A percentile compares a stretch with the other conserved stretches of the same genome.
phyloP scores from a whole-genome alignment of 2,113 vertebrate species.

The Ptyas mucosa region DNA sequence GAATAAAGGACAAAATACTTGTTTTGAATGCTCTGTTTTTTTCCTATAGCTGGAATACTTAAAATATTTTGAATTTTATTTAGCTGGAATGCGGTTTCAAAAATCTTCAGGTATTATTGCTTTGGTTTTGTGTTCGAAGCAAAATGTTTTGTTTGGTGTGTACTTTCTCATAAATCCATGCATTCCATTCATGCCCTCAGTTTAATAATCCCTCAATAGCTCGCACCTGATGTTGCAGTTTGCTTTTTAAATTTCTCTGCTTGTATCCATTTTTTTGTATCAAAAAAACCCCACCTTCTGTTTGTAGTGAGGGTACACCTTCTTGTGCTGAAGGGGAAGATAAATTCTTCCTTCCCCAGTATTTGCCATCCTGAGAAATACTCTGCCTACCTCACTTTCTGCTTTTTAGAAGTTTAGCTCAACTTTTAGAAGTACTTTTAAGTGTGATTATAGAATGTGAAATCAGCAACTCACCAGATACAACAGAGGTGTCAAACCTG shows the following conservation, averaged over 20 bases:
- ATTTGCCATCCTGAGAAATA: background rate
- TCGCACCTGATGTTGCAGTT: background rate
- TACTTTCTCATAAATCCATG: background rate
- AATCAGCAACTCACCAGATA: too few species aligned
- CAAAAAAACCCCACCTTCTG: too few species aligned
- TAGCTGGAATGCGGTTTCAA: background rate
- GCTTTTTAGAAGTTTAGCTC: background rate
- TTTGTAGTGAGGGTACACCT: background rate
- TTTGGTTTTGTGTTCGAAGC: background rate
- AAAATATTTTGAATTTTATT: background rate
- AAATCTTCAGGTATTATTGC: background rate
- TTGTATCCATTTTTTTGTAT: background rate
- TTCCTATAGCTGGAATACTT: background rate
- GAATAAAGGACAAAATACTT: background rate
- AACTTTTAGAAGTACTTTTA: background rate
- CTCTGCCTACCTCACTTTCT: background rate
- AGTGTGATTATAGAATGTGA: background rate
- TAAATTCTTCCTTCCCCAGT: background rate
- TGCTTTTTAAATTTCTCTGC: background rate
- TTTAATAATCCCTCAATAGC: background rate
- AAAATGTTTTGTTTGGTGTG: background rate
- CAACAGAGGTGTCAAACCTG: too few species aligned
- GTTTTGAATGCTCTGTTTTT: background rate
- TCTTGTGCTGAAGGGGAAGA: background rate
- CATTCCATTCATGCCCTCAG: background rate